A percentile compares a stretch with the other conserved stretches of the same genome.
These are phyloP conservation scores for Regulus satrapa DNA, from an alignment of 2,113 vertebrate species.

Conservation along the genomic window DNA sequence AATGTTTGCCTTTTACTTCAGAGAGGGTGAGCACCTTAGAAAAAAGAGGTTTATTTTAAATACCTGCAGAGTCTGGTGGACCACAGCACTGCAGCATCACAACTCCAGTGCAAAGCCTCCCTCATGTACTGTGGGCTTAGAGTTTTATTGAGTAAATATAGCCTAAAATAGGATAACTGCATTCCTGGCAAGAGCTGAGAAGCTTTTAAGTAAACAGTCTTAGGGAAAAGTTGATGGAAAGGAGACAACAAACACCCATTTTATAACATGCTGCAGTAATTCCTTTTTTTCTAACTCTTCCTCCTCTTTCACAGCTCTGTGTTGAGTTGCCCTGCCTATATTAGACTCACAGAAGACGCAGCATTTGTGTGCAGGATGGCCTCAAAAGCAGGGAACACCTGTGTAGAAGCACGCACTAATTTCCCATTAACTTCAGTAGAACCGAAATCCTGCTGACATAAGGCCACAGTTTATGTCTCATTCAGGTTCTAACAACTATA, in stretches of 20 bases:
- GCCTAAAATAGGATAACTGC: neutral
- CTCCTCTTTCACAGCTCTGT: neutral
- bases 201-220: constrained; percentile 12
- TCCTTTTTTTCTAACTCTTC: neutral
- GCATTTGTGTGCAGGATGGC: neutral
- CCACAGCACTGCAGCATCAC: neutral
- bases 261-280: neutral
- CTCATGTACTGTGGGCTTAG: neutral
- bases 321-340: neutral
- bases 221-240: constrained; percentile 1
- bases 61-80: neutral
- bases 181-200: neutral
- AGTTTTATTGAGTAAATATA: neutral
- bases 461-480: neutral
- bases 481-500: neutral
- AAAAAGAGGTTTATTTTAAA: neutral
- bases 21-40: neutral
- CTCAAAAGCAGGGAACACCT: neutral
- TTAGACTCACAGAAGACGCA: neutral
- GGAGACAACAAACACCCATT: neutral
- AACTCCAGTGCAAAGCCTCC: neutral
- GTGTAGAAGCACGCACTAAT: neutral
- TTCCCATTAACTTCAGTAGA: neutral
- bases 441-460: neutral
- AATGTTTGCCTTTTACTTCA: neutral